phyloP scores from a whole-genome alignment of 2,797 vertebrate genomes.

The Sebastes reedi region DNA sequence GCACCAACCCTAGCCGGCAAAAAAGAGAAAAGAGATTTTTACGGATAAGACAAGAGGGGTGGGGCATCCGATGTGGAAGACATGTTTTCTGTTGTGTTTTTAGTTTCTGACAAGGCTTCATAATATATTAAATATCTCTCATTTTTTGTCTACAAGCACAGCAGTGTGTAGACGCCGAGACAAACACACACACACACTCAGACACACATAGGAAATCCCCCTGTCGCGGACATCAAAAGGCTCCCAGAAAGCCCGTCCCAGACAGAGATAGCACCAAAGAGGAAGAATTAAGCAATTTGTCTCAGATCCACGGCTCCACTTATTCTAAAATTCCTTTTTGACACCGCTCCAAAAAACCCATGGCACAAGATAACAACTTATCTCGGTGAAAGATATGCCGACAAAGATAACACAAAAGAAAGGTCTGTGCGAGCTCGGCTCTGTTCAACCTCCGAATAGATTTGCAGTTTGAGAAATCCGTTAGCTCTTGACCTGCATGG shows the following conservation, averaged over 20 bases:
- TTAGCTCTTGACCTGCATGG: slow-evolving; percentile 86
- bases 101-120: not conserved
- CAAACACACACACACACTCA: slow-evolving; percentile 38
- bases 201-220: slow-evolving; percentile 62
- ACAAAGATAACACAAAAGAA: slow-evolving; percentile 60
- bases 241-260: slow-evolving; percentile 38
- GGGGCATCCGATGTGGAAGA: not conserved
- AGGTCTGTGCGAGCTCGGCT: slow-evolving; percentile 36
- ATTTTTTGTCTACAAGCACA: not conserved
- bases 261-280: slow-evolving; percentile 61
- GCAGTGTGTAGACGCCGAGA: slow-evolving; percentile 11
- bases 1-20: not conserved
- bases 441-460: slow-evolving; percentile 26
- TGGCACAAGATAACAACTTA: slow-evolving; percentile 65
- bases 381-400: slow-evolving; percentile 55
- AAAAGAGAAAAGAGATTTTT: not conserved
- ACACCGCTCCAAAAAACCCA: slow-evolving; percentile 59
- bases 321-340: slow-evolving; percentile 64
- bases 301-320: slow-evolving; percentile 64
- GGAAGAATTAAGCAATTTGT: slow-evolving; percentile 81
- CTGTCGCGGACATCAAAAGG: slow-evolving; percentile 61
- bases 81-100: not conserved
- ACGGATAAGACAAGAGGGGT: not conserved
- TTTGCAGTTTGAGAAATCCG: slow-evolving; percentile 66
- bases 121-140: not conserved